Evolutionary conservation across 2,797 vertebrate species (phyloP).

Genomic region (Sebastes miniatus): DNA sequence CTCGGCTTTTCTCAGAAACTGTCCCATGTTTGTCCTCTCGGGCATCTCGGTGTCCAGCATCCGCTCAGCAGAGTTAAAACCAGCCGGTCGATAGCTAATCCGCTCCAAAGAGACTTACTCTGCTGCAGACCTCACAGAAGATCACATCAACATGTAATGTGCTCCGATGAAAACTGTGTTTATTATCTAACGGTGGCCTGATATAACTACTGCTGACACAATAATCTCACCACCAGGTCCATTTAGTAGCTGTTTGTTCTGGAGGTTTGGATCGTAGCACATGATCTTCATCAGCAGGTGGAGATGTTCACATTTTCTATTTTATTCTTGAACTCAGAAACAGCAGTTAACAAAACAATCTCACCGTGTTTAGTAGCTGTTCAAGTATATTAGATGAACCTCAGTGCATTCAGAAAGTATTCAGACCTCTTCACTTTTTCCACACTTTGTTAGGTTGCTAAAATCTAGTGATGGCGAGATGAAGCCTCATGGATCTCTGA

Average conservation of each 20-base stretch:
- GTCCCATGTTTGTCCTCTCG: background rate
- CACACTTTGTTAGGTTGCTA: no score
- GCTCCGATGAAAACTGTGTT: background rate
- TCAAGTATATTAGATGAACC: background rate
- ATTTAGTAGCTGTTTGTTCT: background rate
- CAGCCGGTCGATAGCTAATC: constrained; percentile 29
- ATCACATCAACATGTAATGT: background rate
- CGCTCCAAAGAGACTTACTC: constrained; percentile 2
- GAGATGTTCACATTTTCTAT: no score
- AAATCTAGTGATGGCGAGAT: no score
- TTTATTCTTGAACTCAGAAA: background rate
- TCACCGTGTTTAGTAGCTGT: background rate
- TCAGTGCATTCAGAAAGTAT: background rate
- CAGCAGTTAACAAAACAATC: background rate
- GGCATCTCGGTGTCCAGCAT: background rate
- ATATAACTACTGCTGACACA: background rate
- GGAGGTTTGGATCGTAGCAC: background rate
- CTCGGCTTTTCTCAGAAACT: constrained; percentile 34
- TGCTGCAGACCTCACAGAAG: background rate
- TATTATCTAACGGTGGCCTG: background rate
- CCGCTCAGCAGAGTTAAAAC: constrained; percentile 15
- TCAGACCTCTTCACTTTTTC: no score
- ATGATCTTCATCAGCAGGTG: background rate
- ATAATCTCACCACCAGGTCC: background rate
- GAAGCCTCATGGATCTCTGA: no score